phyloP scores from a whole-genome alignment of 2,113 vertebrate genomes.

The Takifugu flavidus region DNA sequence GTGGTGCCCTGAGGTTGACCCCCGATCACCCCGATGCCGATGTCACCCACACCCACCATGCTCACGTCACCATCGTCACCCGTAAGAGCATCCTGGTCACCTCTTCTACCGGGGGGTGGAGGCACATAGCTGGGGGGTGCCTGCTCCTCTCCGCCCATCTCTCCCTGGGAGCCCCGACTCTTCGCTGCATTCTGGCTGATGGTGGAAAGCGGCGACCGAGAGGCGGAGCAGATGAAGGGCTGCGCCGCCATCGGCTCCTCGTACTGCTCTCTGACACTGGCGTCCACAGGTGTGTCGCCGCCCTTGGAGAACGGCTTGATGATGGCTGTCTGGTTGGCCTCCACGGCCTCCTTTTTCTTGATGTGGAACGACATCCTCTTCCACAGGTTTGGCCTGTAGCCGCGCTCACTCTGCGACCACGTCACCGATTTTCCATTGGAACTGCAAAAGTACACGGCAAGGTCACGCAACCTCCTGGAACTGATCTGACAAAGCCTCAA shows the following conservation, averaged over 20 bases:
- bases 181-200: slow-evolving; percentile 80
- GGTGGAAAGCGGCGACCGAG: slow-evolving; percentile 77
- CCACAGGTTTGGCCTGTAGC: slow-evolving; percentile 90
- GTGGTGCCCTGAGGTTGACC: slow-evolving; percentile 85
- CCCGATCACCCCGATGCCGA: slow-evolving; percentile 47
- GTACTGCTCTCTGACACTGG: slow-evolving; percentile 73
- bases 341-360: slow-evolving; percentile 87
- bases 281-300: slow-evolving; percentile 68
- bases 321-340: slow-evolving; percentile 91
- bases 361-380: slow-evolving; percentile 93
- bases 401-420: slow-evolving; percentile 88
- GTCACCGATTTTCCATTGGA: slow-evolving; percentile 93
- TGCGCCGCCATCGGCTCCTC: slow-evolving; percentile 76
- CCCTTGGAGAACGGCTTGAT: slow-evolving; percentile 96
- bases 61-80: slow-evolving; percentile 39
- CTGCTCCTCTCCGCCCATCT: slow-evolving; percentile 58
- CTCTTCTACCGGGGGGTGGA: slow-evolving; percentile 64
- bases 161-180: slow-evolving; percentile 68
- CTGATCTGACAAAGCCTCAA: too few species aligned
- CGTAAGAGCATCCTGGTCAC: slow-evolving; percentile 11
- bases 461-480: not conserved
- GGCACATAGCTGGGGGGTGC: slow-evolving; percentile 74
- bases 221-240: slow-evolving; percentile 78
- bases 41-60: slow-evolving; percentile 53
- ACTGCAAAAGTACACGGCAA: slow-evolving; percentile 64